phyloP scores from a whole-genome alignment of 2,797 vertebrate genomes.

The Sebastes trivittatus region DNA sequence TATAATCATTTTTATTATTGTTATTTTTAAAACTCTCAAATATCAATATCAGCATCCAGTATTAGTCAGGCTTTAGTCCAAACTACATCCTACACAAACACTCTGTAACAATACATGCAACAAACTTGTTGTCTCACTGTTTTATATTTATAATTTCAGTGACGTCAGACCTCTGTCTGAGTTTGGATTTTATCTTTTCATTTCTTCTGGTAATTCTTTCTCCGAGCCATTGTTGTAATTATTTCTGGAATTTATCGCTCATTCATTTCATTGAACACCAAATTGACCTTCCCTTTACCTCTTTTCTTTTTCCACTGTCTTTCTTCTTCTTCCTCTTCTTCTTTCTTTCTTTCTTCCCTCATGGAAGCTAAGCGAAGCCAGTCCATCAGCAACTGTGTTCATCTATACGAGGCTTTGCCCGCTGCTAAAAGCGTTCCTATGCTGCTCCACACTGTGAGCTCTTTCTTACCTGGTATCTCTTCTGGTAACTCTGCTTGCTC shows the following conservation, averaged over 20 bases:
- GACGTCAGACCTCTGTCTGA: neutral
- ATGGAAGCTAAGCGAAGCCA: constrained; percentile 99
- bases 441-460: constrained; percentile 99
- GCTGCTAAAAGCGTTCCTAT: constrained; percentile 97
- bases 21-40: too few species aligned
- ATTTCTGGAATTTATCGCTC: neutral
- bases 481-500: constrained; percentile 94
- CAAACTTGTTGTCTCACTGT: neutral
- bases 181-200: neutral
- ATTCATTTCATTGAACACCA: neutral
- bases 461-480: constrained; percentile 99
- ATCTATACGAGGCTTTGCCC: constrained; percentile 97
- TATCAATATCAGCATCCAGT: too few species aligned
- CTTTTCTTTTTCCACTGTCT: constrained; percentile 53
- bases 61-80: too few species aligned
- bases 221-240: neutral
- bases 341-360: constrained; percentile 77
- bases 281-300: constrained; percentile 40
- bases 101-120: too few species aligned
- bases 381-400: constrained; percentile 99
- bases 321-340: constrained; percentile 44
- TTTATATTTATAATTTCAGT: accelerated
- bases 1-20: too few species aligned
- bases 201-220: neutral
- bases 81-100: too few species aligned